phyloP scores from a whole-genome alignment of 2,113 vertebrate genomes.

The Phasianus colchicus region DNA sequence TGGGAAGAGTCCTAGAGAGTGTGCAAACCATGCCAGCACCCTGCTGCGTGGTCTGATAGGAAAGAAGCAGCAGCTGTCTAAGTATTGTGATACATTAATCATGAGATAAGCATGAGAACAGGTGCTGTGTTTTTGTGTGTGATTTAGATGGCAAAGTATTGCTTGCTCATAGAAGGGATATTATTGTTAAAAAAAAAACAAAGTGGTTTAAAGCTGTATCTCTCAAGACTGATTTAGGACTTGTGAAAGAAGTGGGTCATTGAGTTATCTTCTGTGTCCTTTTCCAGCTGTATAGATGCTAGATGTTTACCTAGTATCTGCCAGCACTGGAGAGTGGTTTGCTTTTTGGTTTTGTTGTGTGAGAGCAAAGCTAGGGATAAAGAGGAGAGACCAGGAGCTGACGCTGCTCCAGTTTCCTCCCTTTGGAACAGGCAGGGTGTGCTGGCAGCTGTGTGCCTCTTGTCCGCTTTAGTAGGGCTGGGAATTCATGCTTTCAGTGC shows the following conservation, averaged over 20 bases:
- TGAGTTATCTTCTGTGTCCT: accelerated
- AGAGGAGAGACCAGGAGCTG: not conserved
- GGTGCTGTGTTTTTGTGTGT: accelerated
- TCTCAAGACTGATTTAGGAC: not conserved
- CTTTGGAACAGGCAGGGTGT: not conserved
- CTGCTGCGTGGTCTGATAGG: accelerated
- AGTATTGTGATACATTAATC: not conserved
- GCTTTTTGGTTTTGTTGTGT: not conserved
- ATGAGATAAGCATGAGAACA: accelerated
- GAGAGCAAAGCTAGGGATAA: not conserved
- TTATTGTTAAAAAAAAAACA: not conserved
- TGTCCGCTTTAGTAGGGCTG: not conserved
- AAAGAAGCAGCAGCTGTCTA: accelerated
- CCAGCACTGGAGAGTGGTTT: not conserved
- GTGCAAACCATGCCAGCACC: not conserved
- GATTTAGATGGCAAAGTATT: not conserved
- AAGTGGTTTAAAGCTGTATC: not conserved
- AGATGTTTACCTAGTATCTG: not conserved
- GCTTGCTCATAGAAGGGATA: not conserved
- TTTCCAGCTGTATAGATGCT: accelerated
- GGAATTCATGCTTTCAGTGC: not conserved
- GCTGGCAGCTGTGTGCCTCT: no score
- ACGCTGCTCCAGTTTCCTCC: accelerated
- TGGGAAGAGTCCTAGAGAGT: accelerated
- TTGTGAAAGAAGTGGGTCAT: accelerated